Conservation (phyloP, 2,113 vertebrate species). For the Pygoscelis adeliae region DNA sequence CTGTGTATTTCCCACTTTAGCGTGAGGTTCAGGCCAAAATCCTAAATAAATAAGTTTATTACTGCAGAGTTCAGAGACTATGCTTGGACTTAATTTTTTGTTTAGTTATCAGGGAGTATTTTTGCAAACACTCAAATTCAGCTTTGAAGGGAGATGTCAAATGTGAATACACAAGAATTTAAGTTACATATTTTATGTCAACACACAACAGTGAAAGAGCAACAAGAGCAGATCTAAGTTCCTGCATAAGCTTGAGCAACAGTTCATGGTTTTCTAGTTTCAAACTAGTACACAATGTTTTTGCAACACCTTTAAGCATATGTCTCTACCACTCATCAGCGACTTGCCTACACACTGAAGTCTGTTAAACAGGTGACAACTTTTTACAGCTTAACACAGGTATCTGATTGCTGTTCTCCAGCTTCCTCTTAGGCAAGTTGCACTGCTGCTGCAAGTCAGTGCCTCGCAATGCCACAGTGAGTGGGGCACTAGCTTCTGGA, state of each 20-base stretch:
- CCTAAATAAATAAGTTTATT: not conserved
- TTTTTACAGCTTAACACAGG: not conserved
- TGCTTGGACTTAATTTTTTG: not conserved
- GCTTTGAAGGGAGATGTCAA: not conserved
- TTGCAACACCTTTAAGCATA: not conserved
- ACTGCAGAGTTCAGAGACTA: not conserved
- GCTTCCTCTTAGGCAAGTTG: not conserved
- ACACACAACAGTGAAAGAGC: not conserved
- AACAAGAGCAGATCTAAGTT: not conserved
- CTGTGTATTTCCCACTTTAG: not conserved
- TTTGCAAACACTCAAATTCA: not conserved
- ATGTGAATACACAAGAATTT: not conserved
- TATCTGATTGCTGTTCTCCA: not conserved
- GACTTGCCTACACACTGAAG: not conserved
- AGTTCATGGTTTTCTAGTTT: not conserved
- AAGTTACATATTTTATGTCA: not conserved
- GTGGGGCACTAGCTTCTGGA: not conserved
- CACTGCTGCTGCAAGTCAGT: not conserved
- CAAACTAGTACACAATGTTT: not conserved
- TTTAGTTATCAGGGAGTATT: not conserved
- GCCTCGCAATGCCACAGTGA: fast-evolving
- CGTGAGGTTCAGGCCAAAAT: not conserved
- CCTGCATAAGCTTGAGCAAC: not conserved
- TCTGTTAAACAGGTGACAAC: not conserved
- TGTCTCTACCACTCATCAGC: not conserved